Evolutionary conservation across 64 coral and sea anemone genomes (phyloP).

Genomic region (Stylophora pistillata): DNA sequence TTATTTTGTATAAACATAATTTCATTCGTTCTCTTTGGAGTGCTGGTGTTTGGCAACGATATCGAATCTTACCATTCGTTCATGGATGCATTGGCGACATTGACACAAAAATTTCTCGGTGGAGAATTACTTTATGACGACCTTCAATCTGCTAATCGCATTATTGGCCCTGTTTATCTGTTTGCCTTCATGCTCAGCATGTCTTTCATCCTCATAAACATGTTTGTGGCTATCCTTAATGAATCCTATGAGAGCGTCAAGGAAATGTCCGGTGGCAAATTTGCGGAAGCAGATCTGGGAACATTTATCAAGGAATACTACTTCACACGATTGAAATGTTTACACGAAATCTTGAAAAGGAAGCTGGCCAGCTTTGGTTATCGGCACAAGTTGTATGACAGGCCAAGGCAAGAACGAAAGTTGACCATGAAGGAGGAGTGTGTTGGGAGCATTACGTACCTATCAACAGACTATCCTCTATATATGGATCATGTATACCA

Average conservation of each 20-base stretch:
- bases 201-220: slow-evolving; percentile 82
- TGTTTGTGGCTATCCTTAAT: slow-evolving; percentile 95
- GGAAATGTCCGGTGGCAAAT: slow-evolving; percentile 79
- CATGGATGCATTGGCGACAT: slow-evolving; percentile 48
- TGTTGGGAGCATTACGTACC: slow-evolving; percentile 60
- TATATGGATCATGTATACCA: not conserved
- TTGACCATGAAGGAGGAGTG: slow-evolving; percentile 8
- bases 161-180: slow-evolving; percentile 76
- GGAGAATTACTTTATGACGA: slow-evolving; percentile 69
- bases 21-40: slow-evolving; percentile 62
- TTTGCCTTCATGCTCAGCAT: slow-evolving; percentile 79
- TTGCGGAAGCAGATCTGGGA: slow-evolving; percentile 76
- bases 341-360: slow-evolving; percentile 63
- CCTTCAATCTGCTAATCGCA: slow-evolving; percentile 48
- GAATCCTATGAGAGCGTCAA: slow-evolving; percentile 78
- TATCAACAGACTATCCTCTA: slow-evolving; percentile 49
- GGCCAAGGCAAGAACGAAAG: slow-evolving; percentile 13
- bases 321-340: slow-evolving; percentile 14
- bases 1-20: slow-evolving; percentile 73
- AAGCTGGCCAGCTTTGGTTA: slow-evolving; percentile 75
- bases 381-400: slow-evolving; percentile 57
- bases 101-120: slow-evolving; percentile 85
- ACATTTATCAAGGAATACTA: slow-evolving; percentile 78
- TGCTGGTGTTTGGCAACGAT: slow-evolving; percentile 68
- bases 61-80: slow-evolving; percentile 65